Base-by-base conservation (phyloP, 2,888 invertebrate genomes). In the Sesia apiformis region DNA sequence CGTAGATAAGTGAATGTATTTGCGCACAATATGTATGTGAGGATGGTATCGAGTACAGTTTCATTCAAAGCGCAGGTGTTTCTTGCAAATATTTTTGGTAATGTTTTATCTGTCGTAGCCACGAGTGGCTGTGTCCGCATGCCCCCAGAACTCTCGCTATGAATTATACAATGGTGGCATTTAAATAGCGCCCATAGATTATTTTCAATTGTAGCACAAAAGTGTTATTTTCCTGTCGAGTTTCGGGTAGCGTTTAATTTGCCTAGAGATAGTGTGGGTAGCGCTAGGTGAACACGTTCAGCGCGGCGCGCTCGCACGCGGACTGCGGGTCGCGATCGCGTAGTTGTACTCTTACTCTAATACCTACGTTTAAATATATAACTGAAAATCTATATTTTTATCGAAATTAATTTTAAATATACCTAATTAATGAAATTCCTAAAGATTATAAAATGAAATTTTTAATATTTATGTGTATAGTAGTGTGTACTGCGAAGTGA, bases 321-420 rank as follows among this genome's bases (percentile, higher is more conserved):
- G 76, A 77, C 76, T 72, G 76, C 72, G 75, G 70, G 70, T 23
- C 23, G 23, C 23, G 23, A 69, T 65, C 50, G 3, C 50, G 38
- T 50, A 50, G 69, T 77, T 74, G 68, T 76, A 82, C 69, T 53
- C 6, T 53, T 42, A 54, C 74, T 76, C 80, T 76, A 49, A 76
- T 78, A 75, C 76, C 74, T 83, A 83, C 76, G 72, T 81, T 81
- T 81, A 78, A 80, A 76, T 75, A 79, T 81, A 81, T 41, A 52
- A 82, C 81, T 81, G 77, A 68, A 72, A 83, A 77, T 81, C 84
- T 88, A 88, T 87, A 88, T 88, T 87, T 88, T 86, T 87, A 87
- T 84, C 83, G 78, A 81, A 82, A 81, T 84, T 86, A 78, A 83
- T 76, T 78, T 85, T 78, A 61, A 77, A 77, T 80, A 81, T 82